phyloP scores from a whole-genome alignment of 53 echinoderm and acorn worm species.

The Crossaster papposus region DNA sequence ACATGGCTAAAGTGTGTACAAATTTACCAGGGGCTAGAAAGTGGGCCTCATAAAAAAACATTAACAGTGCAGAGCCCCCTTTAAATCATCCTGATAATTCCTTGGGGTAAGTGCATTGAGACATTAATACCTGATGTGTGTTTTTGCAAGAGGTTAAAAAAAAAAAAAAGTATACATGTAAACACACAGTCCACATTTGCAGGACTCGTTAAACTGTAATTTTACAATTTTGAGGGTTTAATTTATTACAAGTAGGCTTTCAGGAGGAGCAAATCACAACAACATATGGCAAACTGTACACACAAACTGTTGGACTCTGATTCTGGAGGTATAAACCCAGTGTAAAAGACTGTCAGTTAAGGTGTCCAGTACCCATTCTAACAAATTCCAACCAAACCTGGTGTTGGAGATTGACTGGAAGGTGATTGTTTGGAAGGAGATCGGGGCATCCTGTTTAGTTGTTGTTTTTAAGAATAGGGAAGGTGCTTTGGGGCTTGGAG shows the following conservation, averaged over 20 bases:
- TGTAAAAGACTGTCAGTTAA: no score
- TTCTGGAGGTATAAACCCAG: no score
- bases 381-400: no score
- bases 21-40: neutral
- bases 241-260: no score
- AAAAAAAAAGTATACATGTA: neutral
- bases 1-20: conserved; percentile 3
- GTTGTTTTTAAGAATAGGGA: neutral
- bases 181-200: neutral
- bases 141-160: neutral
- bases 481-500: neutral
- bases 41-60: neutral
- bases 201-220: neutral
- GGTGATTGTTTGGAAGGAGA: no score
- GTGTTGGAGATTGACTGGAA: no score
- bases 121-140: neutral
- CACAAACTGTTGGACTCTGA: no score
- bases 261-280: no score
- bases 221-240: neutral
- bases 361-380: no score
- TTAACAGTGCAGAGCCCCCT: conserved; percentile 4
- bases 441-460: neutral
- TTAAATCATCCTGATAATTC: neutral
- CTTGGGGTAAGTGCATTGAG: neutral
- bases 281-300: no score